Evolutionary conservation across 2,113 vertebrate genomes (phyloP).

Genomic region (Carassius carassius): DNA sequence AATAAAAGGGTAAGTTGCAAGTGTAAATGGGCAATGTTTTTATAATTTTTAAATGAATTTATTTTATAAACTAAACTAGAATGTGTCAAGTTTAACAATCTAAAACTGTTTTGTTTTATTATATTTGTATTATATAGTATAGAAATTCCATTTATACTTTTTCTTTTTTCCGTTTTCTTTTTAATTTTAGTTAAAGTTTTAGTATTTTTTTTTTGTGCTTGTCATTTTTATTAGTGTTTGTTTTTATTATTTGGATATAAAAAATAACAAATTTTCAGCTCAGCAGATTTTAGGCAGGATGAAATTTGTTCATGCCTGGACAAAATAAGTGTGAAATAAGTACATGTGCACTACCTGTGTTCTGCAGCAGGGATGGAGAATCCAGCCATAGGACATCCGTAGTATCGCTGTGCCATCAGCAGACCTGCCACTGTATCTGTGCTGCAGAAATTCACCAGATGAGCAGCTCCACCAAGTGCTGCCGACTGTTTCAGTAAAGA

Average conservation of each 20-base stretch:
- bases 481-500: constrained; percentile 68
- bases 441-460: constrained; percentile 79
- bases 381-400: constrained; percentile 76
- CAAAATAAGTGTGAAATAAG: neutral
- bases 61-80: too few species aligned
- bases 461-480: constrained; percentile 76
- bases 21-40: too few species aligned
- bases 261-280: too few species aligned
- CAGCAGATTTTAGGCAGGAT: neutral
- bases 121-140: too few species aligned
- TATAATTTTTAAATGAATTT: too few species aligned
- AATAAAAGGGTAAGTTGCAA: neutral
- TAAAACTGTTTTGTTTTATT: neutral
- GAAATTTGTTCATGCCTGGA: neutral
- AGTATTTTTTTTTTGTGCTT: too few species aligned
- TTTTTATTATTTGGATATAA: too few species aligned
- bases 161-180: too few species aligned
- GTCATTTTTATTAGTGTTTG: too few species aligned
- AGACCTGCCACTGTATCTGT: constrained; percentile 77
- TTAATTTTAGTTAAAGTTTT: too few species aligned
- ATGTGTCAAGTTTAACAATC: too few species aligned
- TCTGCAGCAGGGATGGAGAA: constrained; percentile 80
- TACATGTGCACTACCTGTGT: constrained; percentile 69
- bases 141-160: neutral
- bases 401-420: constrained; percentile 76